A percentile compares a stretch with the other conserved stretches of the same genome.
Conservation (phyloP, 2,888 invertebrate genomes). For the Pseudanteris insignis region DNA sequence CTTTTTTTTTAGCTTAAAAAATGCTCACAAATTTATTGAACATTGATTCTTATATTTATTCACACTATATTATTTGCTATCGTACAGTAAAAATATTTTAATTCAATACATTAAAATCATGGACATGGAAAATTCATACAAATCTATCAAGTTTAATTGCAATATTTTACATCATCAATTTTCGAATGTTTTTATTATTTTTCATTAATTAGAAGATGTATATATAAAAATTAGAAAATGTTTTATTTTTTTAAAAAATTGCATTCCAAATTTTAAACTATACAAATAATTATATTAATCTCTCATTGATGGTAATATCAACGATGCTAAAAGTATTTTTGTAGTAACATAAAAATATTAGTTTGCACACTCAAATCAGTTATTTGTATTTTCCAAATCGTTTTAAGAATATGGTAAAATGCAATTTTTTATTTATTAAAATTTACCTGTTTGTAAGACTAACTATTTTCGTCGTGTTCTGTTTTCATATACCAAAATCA, state of each 20-base stretch:
- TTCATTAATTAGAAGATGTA: slow-evolving; percentile 19
- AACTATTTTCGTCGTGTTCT: too few relatives aligned
- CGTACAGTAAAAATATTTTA: slow-evolving; percentile 31
- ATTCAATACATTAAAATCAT: slow-evolving; percentile 37
- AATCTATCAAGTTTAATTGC: slow-evolving; percentile 40
- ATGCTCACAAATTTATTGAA: slow-evolving; percentile 22
- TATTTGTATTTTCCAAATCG: too few relatives aligned
- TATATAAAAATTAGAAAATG: slow-evolving; percentile 30
- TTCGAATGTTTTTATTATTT: too few relatives aligned
- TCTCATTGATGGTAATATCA: too few relatives aligned
- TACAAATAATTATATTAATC: slow-evolving; percentile 6
- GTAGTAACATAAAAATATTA: too few relatives aligned
- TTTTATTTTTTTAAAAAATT: slow-evolving; percentile 19
- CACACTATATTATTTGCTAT: slow-evolving; percentile 32
- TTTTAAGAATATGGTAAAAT: too few relatives aligned
- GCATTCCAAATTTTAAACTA: slow-evolving; percentile 29
- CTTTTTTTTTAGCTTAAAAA: too few relatives aligned
- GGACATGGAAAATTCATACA: slow-evolving; percentile 40
- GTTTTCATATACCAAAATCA: too few relatives aligned
- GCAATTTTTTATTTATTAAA: too few relatives aligned
- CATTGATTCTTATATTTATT: slow-evolving; percentile 37
- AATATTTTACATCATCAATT: slow-evolving; percentile 38
- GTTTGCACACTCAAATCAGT: too few relatives aligned
- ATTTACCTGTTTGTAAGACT: too few relatives aligned
- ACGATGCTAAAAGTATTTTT: too few relatives aligned